These are phyloP conservation scores for Hypomecis punctinalis DNA, from an alignment of 2,888 invertebrate species.

Conservation along the genomic window DNA sequence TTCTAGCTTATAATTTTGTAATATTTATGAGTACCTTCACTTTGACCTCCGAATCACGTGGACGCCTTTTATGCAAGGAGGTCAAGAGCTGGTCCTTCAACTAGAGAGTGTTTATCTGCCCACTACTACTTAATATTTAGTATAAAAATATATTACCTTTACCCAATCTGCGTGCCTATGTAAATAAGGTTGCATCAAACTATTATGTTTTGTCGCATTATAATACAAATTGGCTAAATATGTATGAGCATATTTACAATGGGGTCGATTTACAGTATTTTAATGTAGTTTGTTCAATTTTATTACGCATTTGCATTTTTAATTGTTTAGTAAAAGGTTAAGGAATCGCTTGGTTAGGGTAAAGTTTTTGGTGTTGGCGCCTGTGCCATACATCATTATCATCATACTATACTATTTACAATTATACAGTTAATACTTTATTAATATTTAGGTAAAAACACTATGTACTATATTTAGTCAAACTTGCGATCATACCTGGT, in stretches of 20 bases:
- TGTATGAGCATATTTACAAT: constrained; percentile 22
- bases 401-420: no score
- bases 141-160: constrained; percentile 15
- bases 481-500: no score
- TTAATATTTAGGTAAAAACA: no score
- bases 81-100: constrained; percentile 29
- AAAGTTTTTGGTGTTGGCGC: no score
- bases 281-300: constrained; percentile 17
- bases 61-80: constrained; percentile 19
- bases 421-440: no score
- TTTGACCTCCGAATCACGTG: constrained; percentile 5
- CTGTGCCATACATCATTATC: no score
- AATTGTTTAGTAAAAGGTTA: neutral
- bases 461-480: no score
- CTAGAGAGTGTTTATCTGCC: constrained; percentile 14
- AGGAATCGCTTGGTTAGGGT: no score
- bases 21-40: constrained; percentile 8
- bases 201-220: constrained; percentile 29
- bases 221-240: constrained; percentile 28
- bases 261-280: constrained; percentile 23
- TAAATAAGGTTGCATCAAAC: constrained; percentile 14
- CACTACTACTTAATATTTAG: constrained; percentile 10
- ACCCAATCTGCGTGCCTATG: constrained; percentile 21
- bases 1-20: constrained; percentile 2
- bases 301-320: constrained; percentile 20